phyloP scores from a whole-genome alignment of 2,888 invertebrate genomes.

The Suillia variegata region DNA sequence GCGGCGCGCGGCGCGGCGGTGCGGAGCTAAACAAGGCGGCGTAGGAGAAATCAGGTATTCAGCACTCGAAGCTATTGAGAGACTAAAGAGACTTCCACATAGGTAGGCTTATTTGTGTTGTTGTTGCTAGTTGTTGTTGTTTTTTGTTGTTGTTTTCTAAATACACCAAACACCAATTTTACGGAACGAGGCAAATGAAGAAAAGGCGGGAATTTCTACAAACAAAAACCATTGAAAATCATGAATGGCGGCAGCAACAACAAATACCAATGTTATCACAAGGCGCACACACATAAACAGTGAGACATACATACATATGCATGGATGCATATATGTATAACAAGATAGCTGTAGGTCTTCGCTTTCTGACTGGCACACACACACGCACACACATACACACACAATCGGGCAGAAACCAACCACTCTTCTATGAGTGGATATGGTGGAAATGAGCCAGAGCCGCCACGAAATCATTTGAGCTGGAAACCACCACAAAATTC shows the following conservation, averaged over 20 bases:
- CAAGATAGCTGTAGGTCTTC: conserved; percentile 43
- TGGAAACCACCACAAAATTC: conserved; percentile 12
- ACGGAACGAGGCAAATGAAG: conserved; percentile 20
- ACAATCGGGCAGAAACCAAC: conserved; percentile 14
- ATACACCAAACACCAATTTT: conserved; percentile 1
- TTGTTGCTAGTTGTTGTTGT: conserved; percentile 4
- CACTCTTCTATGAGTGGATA: conserved; percentile 19
- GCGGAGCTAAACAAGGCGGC: background rate
- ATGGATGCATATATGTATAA: background rate
- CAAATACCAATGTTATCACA: conserved; percentile 2
- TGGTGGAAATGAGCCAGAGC: conserved; percentile 31
- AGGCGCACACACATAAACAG: conserved; percentile 13
- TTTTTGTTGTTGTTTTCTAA: background rate
- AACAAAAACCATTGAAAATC: conserved; percentile 32
- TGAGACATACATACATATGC: background rate
- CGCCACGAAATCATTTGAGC: conserved; percentile 25
- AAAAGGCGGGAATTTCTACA: conserved; percentile 31
- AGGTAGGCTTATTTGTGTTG: background rate
- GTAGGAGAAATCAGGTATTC: conserved; percentile 12
- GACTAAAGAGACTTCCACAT: no score
- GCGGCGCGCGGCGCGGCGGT: no score
- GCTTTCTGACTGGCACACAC: conserved; percentile 48
- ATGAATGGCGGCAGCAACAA: conserved; percentile 41
- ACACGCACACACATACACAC: conserved; percentile 22
- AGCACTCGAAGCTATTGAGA: background rate